These are phyloP conservation scores for Erpetoichthys calabaricus DNA, from an alignment of 2,797 vertebrate species.

Conservation along the genomic window DNA sequence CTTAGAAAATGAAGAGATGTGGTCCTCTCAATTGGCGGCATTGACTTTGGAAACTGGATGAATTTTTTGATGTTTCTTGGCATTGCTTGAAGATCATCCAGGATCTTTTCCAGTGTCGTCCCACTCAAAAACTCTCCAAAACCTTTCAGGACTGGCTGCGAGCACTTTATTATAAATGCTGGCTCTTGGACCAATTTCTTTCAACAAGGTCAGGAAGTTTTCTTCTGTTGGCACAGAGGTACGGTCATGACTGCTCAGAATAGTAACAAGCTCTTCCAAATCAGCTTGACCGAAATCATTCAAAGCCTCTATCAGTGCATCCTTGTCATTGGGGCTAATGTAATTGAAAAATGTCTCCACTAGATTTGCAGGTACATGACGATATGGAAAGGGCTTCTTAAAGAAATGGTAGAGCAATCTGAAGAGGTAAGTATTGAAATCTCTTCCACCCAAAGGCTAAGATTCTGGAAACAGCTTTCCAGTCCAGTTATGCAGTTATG, in stretches of 20 bases:
- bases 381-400: constrained; percentile 10
- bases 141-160: constrained; percentile 10
- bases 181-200: constrained; percentile 16
- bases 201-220: constrained; percentile 8
- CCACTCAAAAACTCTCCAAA: constrained; percentile 8
- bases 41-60: too few species aligned
- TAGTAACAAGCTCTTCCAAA: constrained; percentile 12
- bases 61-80: constrained; percentile 17
- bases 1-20: too few species aligned
- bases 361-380: constrained; percentile 1
- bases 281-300: constrained; percentile 13
- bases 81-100: constrained; percentile 10
- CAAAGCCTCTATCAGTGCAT: constrained; percentile 13
- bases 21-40: too few species aligned
- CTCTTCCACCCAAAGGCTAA: constrained; percentile 14
- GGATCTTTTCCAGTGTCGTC: constrained; percentile 10
- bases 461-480: constrained; percentile 9
- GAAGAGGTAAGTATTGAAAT: constrained; percentile 10
- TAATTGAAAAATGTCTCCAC: constrained; percentile 14
- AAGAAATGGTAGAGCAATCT: constrained; percentile 17
- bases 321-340: constrained; percentile 13
- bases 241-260: constrained; percentile 14
- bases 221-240: constrained; percentile 7
- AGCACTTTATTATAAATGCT: constrained; percentile 15
- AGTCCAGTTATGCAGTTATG: too few species aligned